phyloP scores from a whole-genome alignment of 2,888 invertebrate genomes.

The Volucella zonaria region DNA sequence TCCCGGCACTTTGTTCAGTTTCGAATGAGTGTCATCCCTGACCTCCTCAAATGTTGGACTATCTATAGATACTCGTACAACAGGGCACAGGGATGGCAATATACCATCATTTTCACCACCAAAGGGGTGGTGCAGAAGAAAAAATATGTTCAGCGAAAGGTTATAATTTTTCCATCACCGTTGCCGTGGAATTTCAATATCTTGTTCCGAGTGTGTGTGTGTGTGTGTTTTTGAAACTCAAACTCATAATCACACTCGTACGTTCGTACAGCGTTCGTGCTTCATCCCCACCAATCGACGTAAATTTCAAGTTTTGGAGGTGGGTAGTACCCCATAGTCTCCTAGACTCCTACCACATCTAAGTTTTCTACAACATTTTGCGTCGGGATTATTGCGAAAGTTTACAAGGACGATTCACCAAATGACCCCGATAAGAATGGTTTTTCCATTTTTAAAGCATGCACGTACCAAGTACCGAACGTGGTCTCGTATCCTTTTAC shows the following conservation, averaged over 20 bases:
- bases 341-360: too few species aligned
- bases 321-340: neutral
- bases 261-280: neutral
- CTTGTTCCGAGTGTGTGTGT: slow-evolving; percentile 9
- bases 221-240: slow-evolving; percentile 10
- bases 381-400: slow-evolving; percentile 57
- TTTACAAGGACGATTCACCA: slow-evolving; percentile 65
- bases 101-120: slow-evolving; percentile 38
- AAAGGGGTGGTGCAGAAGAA: slow-evolving; percentile 4
- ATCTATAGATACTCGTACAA: too few species aligned
- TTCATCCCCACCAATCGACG: neutral
- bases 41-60: slow-evolving; percentile 25
- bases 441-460: slow-evolving; percentile 29
- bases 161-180: slow-evolving; percentile 30
- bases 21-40: slow-evolving; percentile 19
- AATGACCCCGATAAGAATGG: slow-evolving; percentile 54
- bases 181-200: slow-evolving; percentile 54
- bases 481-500: slow-evolving; percentile 8
- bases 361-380: neutral
- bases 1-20: slow-evolving; percentile 32
- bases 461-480: slow-evolving; percentile 9
- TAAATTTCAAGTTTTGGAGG: slow-evolving; percentile 14
- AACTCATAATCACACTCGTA: slow-evolving; percentile 33
- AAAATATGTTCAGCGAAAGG: slow-evolving; percentile 19
- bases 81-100: neutral